A percentile compares a stretch with the other conserved stretches of the same genome.
phyloP scores from a whole-genome alignment of 2,113 vertebrate genomes.

The Pimephales promelas region DNA sequence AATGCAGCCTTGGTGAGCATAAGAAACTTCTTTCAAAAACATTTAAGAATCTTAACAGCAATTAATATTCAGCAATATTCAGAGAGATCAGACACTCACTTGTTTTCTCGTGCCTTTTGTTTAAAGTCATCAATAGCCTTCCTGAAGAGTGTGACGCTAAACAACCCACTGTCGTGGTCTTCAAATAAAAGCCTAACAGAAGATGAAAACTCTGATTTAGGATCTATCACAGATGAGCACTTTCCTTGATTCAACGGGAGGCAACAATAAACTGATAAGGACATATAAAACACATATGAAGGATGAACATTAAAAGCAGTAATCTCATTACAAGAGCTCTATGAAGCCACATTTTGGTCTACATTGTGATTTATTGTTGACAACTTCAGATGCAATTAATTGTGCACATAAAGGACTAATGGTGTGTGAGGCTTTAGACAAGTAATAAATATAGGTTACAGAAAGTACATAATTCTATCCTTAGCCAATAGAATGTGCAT shows the following conservation, averaged over 20 bases:
- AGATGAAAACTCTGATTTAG: not conserved
- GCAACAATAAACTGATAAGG: not conserved
- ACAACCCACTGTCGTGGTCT: slow-evolving; percentile 93
- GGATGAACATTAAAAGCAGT: not conserved
- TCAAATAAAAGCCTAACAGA: slow-evolving; percentile 86
- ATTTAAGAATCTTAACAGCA: too few species aligned
- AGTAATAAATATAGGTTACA: not conserved
- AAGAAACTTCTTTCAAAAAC: not conserved
- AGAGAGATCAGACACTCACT: slow-evolving; percentile 79
- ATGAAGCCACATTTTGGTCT: not conserved
- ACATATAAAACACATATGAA: not conserved
- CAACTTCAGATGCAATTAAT: not conserved
- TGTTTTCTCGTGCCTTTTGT: slow-evolving; percentile 94
- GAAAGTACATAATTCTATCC: not conserved
- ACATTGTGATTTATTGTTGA: not conserved
- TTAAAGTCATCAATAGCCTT: slow-evolving; percentile 97
- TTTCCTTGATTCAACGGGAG: not conserved
- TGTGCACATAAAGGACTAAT: not conserved
- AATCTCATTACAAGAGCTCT: not conserved
- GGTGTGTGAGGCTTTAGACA: not conserved
- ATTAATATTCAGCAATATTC: too few species aligned
- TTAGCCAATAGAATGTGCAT: not conserved
- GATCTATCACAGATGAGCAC: not conserved
- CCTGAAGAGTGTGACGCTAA: slow-evolving; percentile 92
- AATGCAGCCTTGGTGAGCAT: not conserved